Percentiles rank a stretch among this genome's conserved stretches.
Evolutionary conservation across 2,888 invertebrate genomes (phyloP).

Genomic region (Tridacna gigas): DNA sequence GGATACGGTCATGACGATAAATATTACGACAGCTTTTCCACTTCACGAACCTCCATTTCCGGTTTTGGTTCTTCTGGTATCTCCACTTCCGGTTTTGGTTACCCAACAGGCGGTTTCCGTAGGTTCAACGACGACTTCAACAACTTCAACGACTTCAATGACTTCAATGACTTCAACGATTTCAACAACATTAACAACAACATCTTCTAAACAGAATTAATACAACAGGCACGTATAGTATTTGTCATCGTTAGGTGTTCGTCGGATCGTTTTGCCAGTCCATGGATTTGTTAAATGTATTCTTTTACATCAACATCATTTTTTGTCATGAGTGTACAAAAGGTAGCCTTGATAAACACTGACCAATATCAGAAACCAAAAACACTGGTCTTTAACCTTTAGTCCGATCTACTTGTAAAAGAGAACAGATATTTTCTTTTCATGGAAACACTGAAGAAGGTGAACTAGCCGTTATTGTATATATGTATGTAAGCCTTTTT

Average conservation of each 20-base stretch:
- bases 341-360: no score
- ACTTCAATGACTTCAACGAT: constrained; percentile 8
- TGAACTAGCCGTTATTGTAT: no score
- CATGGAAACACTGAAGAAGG: no score
- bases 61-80: background rate
- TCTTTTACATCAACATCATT: no score
- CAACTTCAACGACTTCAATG: constrained; percentile 19
- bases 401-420: no score
- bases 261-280: no score
- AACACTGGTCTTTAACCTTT: no score
- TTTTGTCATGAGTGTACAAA: no score
- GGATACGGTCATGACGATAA: background rate
- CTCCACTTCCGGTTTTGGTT: background rate
- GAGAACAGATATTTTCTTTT: no score
- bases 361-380: no score
- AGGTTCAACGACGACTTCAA: constrained; percentile 1
- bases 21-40: constrained; percentile 18
- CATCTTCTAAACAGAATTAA: background rate
- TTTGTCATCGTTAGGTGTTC: background rate
- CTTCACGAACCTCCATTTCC: constrained; percentile 6
- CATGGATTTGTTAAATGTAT: background rate
- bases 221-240: constrained; percentile 2
- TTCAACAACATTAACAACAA: constrained; percentile 5
- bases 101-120: constrained; percentile 12
- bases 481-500: no score